Percentiles rank a stretch among this genome's conserved stretches.
These are phyloP conservation scores for Clarias platycephalus DNA, from an alignment of 2,797 vertebrate genomes.

Conservation along the genomic window DNA sequence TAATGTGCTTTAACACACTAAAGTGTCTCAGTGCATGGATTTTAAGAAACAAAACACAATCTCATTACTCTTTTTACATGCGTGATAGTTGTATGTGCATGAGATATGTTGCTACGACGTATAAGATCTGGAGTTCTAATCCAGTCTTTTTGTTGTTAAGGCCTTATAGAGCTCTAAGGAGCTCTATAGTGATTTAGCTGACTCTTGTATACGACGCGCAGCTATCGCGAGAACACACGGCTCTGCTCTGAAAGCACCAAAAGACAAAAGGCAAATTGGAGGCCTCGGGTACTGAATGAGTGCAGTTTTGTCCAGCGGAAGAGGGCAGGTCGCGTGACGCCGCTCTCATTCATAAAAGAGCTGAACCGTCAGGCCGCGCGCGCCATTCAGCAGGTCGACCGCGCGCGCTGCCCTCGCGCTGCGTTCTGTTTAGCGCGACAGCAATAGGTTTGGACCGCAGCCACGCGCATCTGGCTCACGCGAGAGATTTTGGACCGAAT, in stretches of 20 bases:
- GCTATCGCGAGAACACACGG: not conserved
- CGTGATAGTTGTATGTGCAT: not conserved
- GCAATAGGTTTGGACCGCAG: not conserved
- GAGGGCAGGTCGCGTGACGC: slow-evolving; percentile 81
- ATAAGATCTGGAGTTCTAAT: not conserved
- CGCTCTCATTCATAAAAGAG: slow-evolving; percentile 93
- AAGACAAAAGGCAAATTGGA: not conserved
- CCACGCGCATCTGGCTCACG: not conserved
- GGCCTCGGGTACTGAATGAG: not conserved
- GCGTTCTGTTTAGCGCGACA: not conserved
- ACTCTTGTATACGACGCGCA: not conserved
- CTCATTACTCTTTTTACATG: too few species aligned
- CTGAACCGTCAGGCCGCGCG: slow-evolving; percentile 76
- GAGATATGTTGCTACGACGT: not conserved
- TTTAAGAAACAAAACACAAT: not conserved
- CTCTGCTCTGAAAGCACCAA: too few species aligned
- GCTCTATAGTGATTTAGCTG: not conserved
- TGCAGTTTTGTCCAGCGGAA: slow-evolving; percentile 51
- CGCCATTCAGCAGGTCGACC: slow-evolving; percentile 74
- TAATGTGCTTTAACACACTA: not conserved
- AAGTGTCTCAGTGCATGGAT: too few species aligned
- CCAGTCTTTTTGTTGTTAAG: not conserved
- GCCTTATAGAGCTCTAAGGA: too few species aligned
- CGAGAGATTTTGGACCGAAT: not conserved
- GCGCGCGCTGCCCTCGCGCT: not conserved